Evolutionary conservation across 2,113 vertebrate genomes (phyloP).

Genomic region (Epinephelus cyanopodus): DNA sequence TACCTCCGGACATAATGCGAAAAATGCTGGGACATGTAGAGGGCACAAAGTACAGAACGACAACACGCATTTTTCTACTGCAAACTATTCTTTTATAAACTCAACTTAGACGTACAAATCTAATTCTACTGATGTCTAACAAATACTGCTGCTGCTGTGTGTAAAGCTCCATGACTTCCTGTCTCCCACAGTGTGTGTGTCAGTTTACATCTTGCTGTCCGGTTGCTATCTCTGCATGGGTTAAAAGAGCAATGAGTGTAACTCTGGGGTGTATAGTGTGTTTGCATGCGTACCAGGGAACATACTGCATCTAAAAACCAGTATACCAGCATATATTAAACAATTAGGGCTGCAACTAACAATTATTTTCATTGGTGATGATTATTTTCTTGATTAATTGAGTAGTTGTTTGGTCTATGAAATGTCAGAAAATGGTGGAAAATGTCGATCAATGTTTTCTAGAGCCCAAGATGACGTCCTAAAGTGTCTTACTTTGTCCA

Average conservation of each 20-base stretch:
- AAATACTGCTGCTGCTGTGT: neutral
- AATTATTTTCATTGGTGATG: no score
- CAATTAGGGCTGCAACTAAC: no score
- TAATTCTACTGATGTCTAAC: constrained; percentile 7
- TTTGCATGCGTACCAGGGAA: neutral
- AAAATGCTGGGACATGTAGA: constrained; percentile 32
- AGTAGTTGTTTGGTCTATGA: no score
- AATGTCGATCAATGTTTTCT: no score
- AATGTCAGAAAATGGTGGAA: no score
- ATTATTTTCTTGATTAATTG: no score
- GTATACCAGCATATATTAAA: no score
- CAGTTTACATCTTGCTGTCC: constrained; percentile 68
- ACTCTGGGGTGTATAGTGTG: neutral
- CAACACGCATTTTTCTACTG: neutral
- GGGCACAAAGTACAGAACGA: constrained; percentile 6
- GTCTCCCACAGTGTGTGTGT: constrained; percentile 57
- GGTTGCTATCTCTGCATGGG: constrained; percentile 50
- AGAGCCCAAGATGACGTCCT: no score
- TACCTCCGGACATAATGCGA: constrained; percentile 46
- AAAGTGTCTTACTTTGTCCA: no score
- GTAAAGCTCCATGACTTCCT: constrained; percentile 47
- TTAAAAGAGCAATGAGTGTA: constrained; percentile 43
- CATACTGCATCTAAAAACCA: neutral
- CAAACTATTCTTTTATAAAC: neutral
- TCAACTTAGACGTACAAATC: neutral